Base-by-base conservation (phyloP, 2,113 vertebrate species). In the Tyrannus savana region DNA sequence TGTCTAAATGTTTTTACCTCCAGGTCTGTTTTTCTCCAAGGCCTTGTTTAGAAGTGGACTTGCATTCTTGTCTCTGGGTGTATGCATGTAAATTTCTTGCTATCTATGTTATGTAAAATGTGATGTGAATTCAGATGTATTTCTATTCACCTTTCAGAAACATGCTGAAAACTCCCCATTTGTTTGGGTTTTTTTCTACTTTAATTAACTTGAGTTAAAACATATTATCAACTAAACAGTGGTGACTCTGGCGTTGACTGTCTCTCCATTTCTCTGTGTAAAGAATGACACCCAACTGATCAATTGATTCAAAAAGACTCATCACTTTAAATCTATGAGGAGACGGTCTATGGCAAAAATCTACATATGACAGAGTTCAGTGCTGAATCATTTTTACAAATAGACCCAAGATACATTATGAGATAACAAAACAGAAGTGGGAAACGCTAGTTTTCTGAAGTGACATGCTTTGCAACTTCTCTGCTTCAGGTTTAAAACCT, bases 121-220 rank as follows among this genome's bases (percentile, higher is more conserved):
- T 4, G 2, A 7, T 62, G 46, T 16, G 37, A 77, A 42, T 87
- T 79, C 41, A 64, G 30, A 14, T 88, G 13, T 50, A 53, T 31
- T 73, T 72, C 16, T 80, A 2, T 31, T 8, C 3, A 28, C 19
- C 11, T 72, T 72, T 72, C 19, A 59, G 74, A 87, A 89, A 47
- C 4, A 2, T 7, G 2, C 17, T 39, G 14, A 66, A 82, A 77
- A 44, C 14, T 31, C 27, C 13, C 9, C 1, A 6, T 64, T 62
- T 83, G 19, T 59, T 10, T 0, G 0, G 58, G 19, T 1, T 62
- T 69, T 76, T 35, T 10, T 3, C 0, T 35, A 8, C 2, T n/a
- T 86, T 93, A 53, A 28, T 68, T 56, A 55, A 74, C 28, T 47
- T 52, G 14, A 25, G 13, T 79, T 87, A 73, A 53, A 91, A 22